These are phyloP conservation scores for Ephestia elutella DNA, from an alignment of 1,140 invertebrate species.

Conservation along the genomic window DNA sequence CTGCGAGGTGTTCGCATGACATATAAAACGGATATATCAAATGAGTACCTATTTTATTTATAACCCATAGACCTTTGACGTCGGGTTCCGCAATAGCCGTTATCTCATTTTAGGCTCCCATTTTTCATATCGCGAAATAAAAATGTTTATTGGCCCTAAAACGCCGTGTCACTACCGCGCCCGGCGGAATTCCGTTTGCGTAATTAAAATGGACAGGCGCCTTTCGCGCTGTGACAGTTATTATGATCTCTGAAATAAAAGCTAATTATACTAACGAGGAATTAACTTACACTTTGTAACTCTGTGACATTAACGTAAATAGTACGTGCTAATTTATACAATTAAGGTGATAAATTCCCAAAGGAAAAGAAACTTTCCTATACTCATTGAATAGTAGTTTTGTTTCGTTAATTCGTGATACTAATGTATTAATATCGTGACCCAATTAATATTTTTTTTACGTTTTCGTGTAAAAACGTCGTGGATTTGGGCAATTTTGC, in stretches of 20 bases:
- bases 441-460: no score
- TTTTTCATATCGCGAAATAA: slow-evolving; percentile 14
- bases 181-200: slow-evolving; percentile 9
- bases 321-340: no score
- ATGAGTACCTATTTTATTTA: neutral
- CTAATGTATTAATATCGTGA: no score
- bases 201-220: slow-evolving; percentile 22
- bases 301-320: neutral
- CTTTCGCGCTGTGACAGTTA: slow-evolving; percentile 5
- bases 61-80: neutral
- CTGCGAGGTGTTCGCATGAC: neutral
- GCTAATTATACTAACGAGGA: slow-evolving; percentile 21
- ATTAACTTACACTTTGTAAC: slow-evolving; percentile 2
- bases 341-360: no score
- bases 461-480: no score
- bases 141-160: slow-evolving; percentile 18
- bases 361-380: no score
- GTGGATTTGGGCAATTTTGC: no score
- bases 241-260: slow-evolving; percentile 14
- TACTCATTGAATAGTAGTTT: no score
- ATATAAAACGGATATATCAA: neutral
- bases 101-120: slow-evolving; percentile 4
- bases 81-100: neutral
- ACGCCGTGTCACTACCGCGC: slow-evolving; percentile 6
- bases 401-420: no score